These are phyloP conservation scores for Cheilosia vernalis DNA, from an alignment of 2,888 invertebrate genomes.

Conservation along the genomic window DNA sequence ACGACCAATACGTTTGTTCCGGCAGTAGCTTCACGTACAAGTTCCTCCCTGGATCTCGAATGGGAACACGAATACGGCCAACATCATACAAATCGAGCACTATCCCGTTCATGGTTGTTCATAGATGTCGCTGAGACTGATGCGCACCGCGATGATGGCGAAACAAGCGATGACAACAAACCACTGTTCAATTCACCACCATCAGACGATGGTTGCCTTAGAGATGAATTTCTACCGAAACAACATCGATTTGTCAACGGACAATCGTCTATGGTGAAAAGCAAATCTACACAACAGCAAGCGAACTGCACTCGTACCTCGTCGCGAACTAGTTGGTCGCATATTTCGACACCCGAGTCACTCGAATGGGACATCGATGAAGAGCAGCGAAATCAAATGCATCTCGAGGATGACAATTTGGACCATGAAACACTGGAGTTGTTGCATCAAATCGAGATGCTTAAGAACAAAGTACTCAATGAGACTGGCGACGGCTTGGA, in stretches of 20 bases:
- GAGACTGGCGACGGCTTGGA: constrained; percentile 86
- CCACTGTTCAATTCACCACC: constrained; percentile 68
- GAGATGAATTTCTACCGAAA: constrained; percentile 39
- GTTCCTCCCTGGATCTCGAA: constrained; percentile 87
- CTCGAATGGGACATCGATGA: constrained; percentile 88
- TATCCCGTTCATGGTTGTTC: constrained; percentile 66
- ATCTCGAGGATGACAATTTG: constrained; percentile 84
- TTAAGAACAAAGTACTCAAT: constrained; percentile 87
- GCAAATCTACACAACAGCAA: constrained; percentile 62
- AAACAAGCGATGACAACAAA: constrained; percentile 65
- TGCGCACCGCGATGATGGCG: constrained; percentile 35
- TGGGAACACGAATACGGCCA: constrained; percentile 87
- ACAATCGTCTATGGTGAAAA: constrained; percentile 70
- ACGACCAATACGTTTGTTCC: constrained; percentile 76
- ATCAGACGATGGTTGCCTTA: constrained; percentile 46
- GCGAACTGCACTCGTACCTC: constrained; percentile 80
- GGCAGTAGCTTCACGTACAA: constrained; percentile 86
- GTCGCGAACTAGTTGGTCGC: constrained; percentile 85
- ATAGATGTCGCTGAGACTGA: constrained; percentile 65
- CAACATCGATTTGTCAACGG: constrained; percentile 39
- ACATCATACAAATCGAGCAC: constrained; percentile 50
- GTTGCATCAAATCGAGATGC: constrained; percentile 87
- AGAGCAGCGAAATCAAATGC: constrained; percentile 81
- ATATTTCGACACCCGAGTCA: constrained; percentile 87
- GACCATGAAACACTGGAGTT: constrained; percentile 88